Evolutionary conservation across 2,797 vertebrate genomes (phyloP).

Genomic region (Xenopus petersii): DNA sequence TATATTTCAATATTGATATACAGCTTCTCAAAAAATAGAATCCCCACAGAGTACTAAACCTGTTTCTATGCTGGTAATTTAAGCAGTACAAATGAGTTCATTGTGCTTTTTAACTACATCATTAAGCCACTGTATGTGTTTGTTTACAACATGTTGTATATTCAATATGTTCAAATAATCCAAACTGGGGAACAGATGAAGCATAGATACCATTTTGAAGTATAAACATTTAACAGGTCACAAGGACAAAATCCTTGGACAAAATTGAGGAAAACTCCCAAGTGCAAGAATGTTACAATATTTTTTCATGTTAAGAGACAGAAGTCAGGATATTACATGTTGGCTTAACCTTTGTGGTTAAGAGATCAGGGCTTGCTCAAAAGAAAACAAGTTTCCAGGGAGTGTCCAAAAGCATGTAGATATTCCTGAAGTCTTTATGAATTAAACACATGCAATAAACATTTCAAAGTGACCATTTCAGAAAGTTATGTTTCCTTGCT

Average conservation of each 20-base stretch:
- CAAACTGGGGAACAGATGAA: slow-evolving; percentile 11
- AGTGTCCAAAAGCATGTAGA: too few species aligned
- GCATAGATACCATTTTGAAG: slow-evolving; percentile 1
- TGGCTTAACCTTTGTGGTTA: slow-evolving; percentile 43
- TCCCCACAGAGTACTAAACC: background rate
- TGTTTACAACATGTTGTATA: slow-evolving; percentile 17
- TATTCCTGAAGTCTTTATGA: too few species aligned
- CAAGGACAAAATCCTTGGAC: background rate
- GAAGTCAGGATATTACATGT: slow-evolving; percentile 44
- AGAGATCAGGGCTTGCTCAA: slow-evolving; percentile 20
- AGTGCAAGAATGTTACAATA: slow-evolving; percentile 22
- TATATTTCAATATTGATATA: too few species aligned
- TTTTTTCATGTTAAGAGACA: slow-evolving; percentile 31
- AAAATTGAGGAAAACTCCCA: slow-evolving; percentile 19
- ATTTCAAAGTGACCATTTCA: too few species aligned
- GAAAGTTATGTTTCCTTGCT: background rate
- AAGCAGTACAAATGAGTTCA: background rate
- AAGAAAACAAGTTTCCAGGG: slow-evolving; percentile 1
- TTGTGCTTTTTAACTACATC: slow-evolving; percentile 1
- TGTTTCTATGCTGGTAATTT: background rate
- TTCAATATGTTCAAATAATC: background rate
- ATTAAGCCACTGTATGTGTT: background rate
- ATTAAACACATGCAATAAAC: too few species aligned
- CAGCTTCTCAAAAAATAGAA: too few species aligned
- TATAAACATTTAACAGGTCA: slow-evolving; percentile 5